A percentile compares a stretch with the other conserved stretches of the same genome.
Conservation (phyloP, 2,888 invertebrate genomes). For the Autographa gamma region DNA sequence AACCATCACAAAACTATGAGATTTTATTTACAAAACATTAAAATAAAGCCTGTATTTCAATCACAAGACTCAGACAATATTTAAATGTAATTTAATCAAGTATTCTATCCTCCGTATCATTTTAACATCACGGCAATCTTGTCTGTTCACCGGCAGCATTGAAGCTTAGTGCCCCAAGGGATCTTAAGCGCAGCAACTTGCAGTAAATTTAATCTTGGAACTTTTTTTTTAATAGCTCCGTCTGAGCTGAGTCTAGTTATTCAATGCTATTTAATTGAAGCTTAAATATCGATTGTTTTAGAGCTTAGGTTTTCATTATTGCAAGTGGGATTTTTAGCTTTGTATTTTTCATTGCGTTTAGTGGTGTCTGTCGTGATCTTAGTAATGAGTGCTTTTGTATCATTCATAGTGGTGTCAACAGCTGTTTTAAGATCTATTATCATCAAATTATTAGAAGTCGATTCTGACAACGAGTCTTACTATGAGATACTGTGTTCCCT, state of each 20-base stretch:
- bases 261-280: conserved; percentile 34
- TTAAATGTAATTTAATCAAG: conserved; percentile 25
- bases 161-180: conserved; percentile 47
- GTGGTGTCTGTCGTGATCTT: too few relatives aligned
- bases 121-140: conserved; percentile 36
- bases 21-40: not conserved
- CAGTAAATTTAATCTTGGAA: conserved; percentile 49
- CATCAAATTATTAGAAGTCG: too few relatives aligned
- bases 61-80: not conserved
- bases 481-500: too few relatives aligned
- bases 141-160: conserved; percentile 26
- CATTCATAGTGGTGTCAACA: too few relatives aligned
- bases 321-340: not conserved
- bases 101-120: conserved; percentile 4
- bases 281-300: conserved; percentile 24
- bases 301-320: not conserved
- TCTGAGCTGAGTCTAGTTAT: conserved; percentile 15
- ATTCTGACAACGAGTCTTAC: too few relatives aligned
- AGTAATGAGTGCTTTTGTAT: too few relatives aligned
- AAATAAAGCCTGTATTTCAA: not conserved
- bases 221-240: conserved; percentile 19
- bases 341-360: not conserved
- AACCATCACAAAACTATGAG: too few relatives aligned
- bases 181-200: conserved; percentile 23
- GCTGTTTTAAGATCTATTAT: too few relatives aligned